Percentiles rank a stretch among this genome's conserved stretches.
These are phyloP conservation scores for Vireo griseus DNA, from an alignment of 2,797 vertebrate species.

Conservation along the genomic window DNA sequence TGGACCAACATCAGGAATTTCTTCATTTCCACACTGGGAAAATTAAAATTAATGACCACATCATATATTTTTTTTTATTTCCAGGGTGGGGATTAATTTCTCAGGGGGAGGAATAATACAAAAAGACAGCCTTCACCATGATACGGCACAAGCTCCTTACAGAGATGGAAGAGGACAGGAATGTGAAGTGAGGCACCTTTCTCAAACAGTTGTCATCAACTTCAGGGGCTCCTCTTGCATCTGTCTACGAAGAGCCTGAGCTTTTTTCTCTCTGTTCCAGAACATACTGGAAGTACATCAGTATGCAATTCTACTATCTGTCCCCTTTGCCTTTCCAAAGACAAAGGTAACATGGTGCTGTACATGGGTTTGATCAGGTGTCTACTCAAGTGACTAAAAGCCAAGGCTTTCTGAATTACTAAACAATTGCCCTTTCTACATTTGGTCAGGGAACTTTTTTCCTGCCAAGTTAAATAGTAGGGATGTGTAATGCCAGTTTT, in stretches of 20 bases:
- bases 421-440: neutral
- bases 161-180: neutral
- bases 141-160: neutral
- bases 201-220: neutral
- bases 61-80: neutral
- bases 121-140: neutral
- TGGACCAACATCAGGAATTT: neutral
- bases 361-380: neutral
- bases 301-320: neutral
- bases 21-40: neutral
- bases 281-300: neutral
- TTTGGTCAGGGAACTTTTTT: neutral
- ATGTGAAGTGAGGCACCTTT: neutral
- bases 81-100: neutral
- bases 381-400: neutral
- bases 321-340: slow-evolving; percentile 1
- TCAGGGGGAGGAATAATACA: accelerated
- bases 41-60: neutral
- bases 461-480: neutral
- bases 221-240: neutral
- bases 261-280: neutral
- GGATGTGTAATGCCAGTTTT: neutral
- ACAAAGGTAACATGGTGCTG: neutral
- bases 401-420: neutral
- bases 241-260: neutral